Conservation (phyloP, 2,113 vertebrate species). For the Sarotherodon lohbergeri region DNA sequence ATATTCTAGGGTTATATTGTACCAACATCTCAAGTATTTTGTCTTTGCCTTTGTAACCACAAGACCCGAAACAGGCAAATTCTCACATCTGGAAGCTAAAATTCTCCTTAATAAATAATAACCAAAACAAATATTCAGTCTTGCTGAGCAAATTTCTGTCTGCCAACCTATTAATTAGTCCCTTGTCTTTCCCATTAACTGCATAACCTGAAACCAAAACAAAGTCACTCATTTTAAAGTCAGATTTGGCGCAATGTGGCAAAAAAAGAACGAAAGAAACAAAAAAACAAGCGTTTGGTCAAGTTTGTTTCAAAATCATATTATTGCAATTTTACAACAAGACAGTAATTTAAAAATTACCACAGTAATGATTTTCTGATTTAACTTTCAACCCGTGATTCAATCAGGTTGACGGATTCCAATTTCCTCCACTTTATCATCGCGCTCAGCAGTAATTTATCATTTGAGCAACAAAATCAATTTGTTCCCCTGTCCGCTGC, state of each 20-base stretch:
- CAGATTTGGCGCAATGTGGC: background rate
- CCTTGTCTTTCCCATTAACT: background rate
- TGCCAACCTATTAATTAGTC: background rate
- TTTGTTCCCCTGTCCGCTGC: constrained; percentile 57
- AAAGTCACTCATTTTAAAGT: background rate
- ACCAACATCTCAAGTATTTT: background rate
- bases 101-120: background rate
- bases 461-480: constrained; percentile 69
- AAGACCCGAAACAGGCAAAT: background rate
- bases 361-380: constrained; percentile 55
- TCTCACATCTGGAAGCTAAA: background rate
- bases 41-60: background rate
- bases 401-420: constrained; percentile 55
- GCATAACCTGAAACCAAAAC: background rate
- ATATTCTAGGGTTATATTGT: background rate
- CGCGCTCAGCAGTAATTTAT: constrained; percentile 54
- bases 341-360: constrained; percentile 43
- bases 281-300: background rate
- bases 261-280: background rate
- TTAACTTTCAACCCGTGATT: constrained; percentile 52
- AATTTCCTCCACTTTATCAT: constrained; percentile 68
- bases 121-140: background rate
- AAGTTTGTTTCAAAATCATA: constrained; percentile 26
- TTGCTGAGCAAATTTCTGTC: background rate
- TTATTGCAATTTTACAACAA: constrained; percentile 28